Base-by-base conservation (phyloP, 2,888 invertebrate genomes). In the Andricus quercusramuli region DNA sequence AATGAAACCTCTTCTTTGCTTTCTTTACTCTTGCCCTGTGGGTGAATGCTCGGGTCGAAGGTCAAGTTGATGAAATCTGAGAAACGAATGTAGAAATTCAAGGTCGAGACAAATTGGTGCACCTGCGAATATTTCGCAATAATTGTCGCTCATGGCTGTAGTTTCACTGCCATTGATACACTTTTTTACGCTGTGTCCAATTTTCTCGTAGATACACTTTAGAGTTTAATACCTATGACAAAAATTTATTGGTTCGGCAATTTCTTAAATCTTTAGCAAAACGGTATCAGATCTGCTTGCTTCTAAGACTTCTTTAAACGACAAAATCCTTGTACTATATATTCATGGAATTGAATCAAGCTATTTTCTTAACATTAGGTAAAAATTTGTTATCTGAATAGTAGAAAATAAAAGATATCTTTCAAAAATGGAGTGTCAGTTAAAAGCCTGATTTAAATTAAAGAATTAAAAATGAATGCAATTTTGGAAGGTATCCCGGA, bases 11-110 rank as follows among this genome's bases (percentile, higher is more conserved):
- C 70, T 51, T 62, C 64, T 5, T 67, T 78, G 77, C 83, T 83
- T 84, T 83, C 82, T 82, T 80, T 84, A 86, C 85, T 83, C 86
- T 87, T 87, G 83, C 74, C 64, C 32, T 76, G 78, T 76, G 78
- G 85, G 84, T 87, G 86, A 87, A 87, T 77, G 87, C 78, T 81
- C 86, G 84, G 86, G 83, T 87, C 83, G 85, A 85, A 87, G 85
- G 85, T 86, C 86, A 87, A 84, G 86, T 86, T 85, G 15, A 62
- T 62, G 22, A 62, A 62, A 62, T 25, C 62, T 62, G 25, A 25
- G 25, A 62, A 62, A 62, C 62, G 25, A 15, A 62, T 3, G 62
- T 62, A 25, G 25, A 62, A 62, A 62, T 62, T 62, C 62, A 62
- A 62, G 25, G 25, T 59, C 25, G 62, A 25, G 22, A n/a, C 25